These are phyloP conservation scores for Ypsolopha scabrella DNA, from an alignment of 2,888 invertebrate species.

Conservation along the genomic window DNA sequence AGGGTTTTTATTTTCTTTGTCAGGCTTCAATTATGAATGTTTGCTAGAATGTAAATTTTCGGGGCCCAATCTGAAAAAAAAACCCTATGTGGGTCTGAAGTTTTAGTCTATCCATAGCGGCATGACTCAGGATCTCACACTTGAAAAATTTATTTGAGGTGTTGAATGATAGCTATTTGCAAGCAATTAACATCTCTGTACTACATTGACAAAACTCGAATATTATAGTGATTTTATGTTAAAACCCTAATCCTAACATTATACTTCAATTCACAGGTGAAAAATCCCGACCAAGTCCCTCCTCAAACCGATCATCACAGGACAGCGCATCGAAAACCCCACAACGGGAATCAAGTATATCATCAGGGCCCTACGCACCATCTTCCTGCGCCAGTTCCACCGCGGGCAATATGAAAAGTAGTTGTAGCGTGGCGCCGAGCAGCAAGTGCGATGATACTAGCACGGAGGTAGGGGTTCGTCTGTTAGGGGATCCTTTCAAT, in stretches of 20 bases:
- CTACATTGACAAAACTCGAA: too few species aligned
- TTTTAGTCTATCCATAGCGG: too few species aligned
- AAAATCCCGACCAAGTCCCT: conserved; percentile 64
- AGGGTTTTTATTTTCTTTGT: too few species aligned
- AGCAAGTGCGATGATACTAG: conserved; percentile 41
- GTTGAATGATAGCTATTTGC: too few species aligned
- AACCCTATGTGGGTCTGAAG: too few species aligned
- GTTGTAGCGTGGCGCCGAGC: conserved; percentile 5
- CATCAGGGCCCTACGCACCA: conserved; percentile 58
- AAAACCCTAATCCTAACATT: too few species aligned
- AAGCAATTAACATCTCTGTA: too few species aligned
- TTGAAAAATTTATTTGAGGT: too few species aligned
- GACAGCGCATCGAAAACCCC: conserved; percentile 59
- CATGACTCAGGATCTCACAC: neutral
- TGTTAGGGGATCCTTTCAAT: neutral
- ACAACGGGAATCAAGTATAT: conserved; percentile 40
- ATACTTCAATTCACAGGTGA: conserved; percentile 32
- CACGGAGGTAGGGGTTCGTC: conserved; percentile 30
- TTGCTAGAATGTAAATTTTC: too few species aligned
- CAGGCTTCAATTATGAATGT: too few species aligned
- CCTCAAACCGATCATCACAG: conserved; percentile 58
- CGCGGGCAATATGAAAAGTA: conserved; percentile 14
- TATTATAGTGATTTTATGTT: too few species aligned
- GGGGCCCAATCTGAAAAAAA: too few species aligned
- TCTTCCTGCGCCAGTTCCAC: conserved; percentile 32